Evolutionary conservation across 2,797 vertebrate genomes (phyloP).

Genomic region (Gastrophryne carolinensis): DNA sequence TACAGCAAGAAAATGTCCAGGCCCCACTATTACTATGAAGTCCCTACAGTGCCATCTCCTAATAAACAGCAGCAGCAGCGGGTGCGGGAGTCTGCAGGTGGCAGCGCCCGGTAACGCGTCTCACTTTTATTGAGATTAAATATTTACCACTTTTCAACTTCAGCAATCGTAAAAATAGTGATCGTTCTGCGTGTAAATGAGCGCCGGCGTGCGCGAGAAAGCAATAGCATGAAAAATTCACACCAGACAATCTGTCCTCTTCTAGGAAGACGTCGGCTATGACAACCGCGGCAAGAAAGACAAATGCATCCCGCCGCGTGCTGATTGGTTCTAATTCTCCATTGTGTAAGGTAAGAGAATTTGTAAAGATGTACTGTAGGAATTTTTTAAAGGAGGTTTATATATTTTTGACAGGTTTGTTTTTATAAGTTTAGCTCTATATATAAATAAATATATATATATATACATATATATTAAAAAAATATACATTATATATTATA

Average conservation of each 20-base stretch:
- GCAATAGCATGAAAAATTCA: constrained; percentile 24
- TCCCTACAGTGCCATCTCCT: too few species aligned
- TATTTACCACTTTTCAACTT: not conserved
- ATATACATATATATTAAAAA: too few species aligned
- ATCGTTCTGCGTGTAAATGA: not conserved
- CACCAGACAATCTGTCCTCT: constrained; percentile 6
- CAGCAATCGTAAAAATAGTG: not conserved
- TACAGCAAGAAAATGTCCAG: too few species aligned
- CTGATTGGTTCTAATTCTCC: too few species aligned
- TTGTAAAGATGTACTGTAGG: too few species aligned
- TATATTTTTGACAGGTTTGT: too few species aligned
- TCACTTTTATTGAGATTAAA: constrained; percentile 2
- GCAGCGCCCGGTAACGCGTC: not conserved
- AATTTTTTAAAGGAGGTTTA: too few species aligned
- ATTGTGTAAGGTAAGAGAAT: too few species aligned
- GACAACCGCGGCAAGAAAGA: not conserved
- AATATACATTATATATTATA: not conserved
- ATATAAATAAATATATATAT: too few species aligned
- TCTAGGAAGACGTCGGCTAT: not conserved
- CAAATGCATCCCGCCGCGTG: not conserved
- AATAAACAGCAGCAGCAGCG: not conserved
- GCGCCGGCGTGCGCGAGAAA: not conserved
- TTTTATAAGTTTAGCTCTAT: too few species aligned
- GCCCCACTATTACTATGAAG: too few species aligned
- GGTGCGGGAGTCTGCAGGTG: not conserved